phyloP scores from a whole-genome alignment of 2,113 vertebrate species.

The Varanus salvator region DNA sequence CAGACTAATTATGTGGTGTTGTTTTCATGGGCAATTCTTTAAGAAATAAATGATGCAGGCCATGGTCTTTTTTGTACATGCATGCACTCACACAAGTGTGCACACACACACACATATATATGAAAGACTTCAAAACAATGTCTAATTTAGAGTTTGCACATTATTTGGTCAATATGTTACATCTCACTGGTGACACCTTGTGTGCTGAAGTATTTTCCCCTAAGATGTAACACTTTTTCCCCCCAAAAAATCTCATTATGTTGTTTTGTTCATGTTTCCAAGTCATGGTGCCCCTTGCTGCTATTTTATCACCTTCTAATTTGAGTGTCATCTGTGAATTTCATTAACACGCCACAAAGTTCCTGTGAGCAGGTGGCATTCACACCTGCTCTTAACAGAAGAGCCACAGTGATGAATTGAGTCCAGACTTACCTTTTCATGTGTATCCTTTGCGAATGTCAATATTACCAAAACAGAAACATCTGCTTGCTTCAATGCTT shows the following conservation, averaged over 20 bases:
- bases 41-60: neutral
- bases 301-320: slow-evolving; percentile 1
- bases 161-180: slow-evolving; percentile 11
- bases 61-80: neutral
- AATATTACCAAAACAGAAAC: slow-evolving; percentile 23
- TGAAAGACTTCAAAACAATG: neutral
- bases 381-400: neutral
- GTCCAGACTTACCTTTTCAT: slow-evolving; percentile 17
- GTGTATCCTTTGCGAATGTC: slow-evolving; percentile 21
- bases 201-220: slow-evolving; percentile 29
- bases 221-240: neutral
- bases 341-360: slow-evolving; percentile 10
- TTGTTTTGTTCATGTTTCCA: slow-evolving; percentile 18
- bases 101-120: too few species aligned
- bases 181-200: neutral
- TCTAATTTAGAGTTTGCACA: neutral
- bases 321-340: slow-evolving; percentile 33
- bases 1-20: neutral
- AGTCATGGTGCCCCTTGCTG: neutral
- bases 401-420: neutral
- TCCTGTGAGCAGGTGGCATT: slow-evolving; percentile 13
- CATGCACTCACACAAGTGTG: neutral
- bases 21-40: neutral
- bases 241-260: neutral
- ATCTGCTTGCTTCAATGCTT: slow-evolving; percentile 30